These are phyloP conservation scores for Unio pictorum DNA, from an alignment of 2,888 invertebrate genomes.

Conservation along the genomic window DNA sequence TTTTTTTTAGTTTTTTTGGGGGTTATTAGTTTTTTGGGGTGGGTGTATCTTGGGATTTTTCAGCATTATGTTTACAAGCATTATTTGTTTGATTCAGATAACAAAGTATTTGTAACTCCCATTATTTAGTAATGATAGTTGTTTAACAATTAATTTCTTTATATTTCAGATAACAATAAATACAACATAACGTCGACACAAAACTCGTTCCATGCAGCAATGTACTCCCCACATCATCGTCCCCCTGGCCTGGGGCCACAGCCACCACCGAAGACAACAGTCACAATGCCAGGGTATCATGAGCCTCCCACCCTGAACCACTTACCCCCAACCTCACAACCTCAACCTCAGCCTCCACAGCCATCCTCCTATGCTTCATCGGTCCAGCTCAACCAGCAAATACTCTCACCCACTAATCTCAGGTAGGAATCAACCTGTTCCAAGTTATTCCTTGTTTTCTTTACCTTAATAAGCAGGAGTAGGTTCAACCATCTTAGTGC, in stretches of 20 bases:
- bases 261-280: conserved; percentile 24
- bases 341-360: conserved; percentile 31
- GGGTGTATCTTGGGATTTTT: no score
- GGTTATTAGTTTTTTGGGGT: no score
- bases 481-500: no score
- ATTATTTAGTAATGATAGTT: no score
- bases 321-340: conserved; percentile 39
- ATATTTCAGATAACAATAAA: conserved; percentile 1
- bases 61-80: no score
- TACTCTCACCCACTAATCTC: conserved; percentile 52
- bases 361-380: conserved; percentile 38
- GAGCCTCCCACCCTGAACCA: conserved; percentile 62
- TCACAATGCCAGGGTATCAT: conserved; percentile 40
- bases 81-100: no score
- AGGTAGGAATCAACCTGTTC: conserved; percentile 32
- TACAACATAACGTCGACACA: conserved; percentile 29
- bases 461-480: no score
- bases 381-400: conserved; percentile 46
- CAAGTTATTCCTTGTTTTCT: no score
- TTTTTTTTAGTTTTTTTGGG: no score
- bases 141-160: no score
- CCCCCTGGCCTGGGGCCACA: conserved; percentile 34
- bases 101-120: no score
- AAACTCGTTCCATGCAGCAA: conserved; percentile 46
- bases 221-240: conserved; percentile 48